These are phyloP conservation scores for Proteles cristata DNA, from an alignment of 2,113 vertebrate genomes.

Conservation along the genomic window DNA sequence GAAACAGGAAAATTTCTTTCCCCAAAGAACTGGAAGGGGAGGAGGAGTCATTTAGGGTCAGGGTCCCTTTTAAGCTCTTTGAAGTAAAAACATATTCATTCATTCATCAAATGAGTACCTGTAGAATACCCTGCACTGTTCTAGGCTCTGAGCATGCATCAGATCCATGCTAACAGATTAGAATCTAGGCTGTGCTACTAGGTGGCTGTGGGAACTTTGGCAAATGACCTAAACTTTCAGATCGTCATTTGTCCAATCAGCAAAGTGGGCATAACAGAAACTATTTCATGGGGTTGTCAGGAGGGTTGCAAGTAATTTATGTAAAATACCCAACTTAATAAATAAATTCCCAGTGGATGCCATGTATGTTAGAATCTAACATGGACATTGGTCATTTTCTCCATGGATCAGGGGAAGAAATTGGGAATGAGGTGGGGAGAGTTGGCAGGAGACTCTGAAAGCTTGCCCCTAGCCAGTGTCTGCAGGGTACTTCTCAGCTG, in stretches of 20 bases:
- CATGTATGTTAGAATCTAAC: neutral
- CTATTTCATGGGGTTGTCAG: neutral
- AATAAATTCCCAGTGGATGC: neutral
- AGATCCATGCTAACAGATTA: neutral
- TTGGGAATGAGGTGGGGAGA: neutral
- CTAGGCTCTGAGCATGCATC: neutral
- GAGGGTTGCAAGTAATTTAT: neutral
- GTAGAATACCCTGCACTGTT: neutral
- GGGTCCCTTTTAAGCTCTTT: neutral
- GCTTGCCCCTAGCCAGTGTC: neutral
- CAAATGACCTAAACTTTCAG: neutral
- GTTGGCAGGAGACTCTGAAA: neutral
- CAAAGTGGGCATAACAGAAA: neutral
- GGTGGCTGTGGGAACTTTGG: neutral
- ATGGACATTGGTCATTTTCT: neutral
- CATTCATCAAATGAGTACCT: neutral
- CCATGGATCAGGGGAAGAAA: neutral
- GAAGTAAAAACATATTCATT: neutral
- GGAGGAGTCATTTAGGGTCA: neutral
- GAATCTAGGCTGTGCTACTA: neutral
- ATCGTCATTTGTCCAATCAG: neutral
- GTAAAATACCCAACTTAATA: neutral
- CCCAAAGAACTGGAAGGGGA: neutral
- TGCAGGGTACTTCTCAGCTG: neutral
- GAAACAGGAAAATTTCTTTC: neutral